Conservation (phyloP, 1,140 invertebrate genomes). For the Eupristina koningsbergeri region DNA sequence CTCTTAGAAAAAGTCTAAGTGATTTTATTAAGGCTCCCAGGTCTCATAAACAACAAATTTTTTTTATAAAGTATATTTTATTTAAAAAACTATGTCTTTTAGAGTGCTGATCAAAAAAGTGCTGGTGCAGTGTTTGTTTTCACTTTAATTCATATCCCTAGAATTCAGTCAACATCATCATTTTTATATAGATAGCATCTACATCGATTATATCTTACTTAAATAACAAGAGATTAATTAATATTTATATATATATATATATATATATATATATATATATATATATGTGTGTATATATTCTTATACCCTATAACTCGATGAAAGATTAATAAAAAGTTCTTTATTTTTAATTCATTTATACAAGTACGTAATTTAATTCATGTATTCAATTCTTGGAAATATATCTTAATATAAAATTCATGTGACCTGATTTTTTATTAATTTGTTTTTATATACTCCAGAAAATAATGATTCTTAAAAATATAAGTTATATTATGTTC, state of each 20-base stretch:
- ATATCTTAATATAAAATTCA: constrained; percentile 16
- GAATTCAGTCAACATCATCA: constrained; percentile 68
- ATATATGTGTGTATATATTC: too few species aligned
- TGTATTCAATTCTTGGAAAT: not conserved
- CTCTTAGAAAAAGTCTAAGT: constrained; percentile 62
- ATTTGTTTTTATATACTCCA: constrained; percentile 13
- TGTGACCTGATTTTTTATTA: not conserved
- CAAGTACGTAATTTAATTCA: not conserved
- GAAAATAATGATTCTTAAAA: constrained; percentile 8
- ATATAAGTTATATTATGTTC: constrained; percentile 30
- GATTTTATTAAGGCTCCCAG: constrained; percentile 62
- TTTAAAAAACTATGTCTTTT: constrained; percentile 62
- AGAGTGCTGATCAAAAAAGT: constrained; percentile 68
- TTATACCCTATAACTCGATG: not conserved
- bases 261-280: too few species aligned
- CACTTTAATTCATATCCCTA: constrained; percentile 61
- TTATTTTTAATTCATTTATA: not conserved
- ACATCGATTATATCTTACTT: constrained; percentile 42
- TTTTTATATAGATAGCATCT: constrained; percentile 44
- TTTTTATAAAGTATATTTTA: constrained; percentile 61
- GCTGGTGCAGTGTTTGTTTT: constrained; percentile 63
- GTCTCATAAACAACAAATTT: constrained; percentile 59
- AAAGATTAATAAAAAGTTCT: constrained; percentile 1
- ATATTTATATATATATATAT: not conserved
- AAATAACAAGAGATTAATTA: constrained; percentile 19